A percentile compares a stretch with the other conserved stretches of the same genome.
Evolutionary conservation across 2,113 vertebrate species (phyloP).

Genomic region (Nycticryphes semicollaris): DNA sequence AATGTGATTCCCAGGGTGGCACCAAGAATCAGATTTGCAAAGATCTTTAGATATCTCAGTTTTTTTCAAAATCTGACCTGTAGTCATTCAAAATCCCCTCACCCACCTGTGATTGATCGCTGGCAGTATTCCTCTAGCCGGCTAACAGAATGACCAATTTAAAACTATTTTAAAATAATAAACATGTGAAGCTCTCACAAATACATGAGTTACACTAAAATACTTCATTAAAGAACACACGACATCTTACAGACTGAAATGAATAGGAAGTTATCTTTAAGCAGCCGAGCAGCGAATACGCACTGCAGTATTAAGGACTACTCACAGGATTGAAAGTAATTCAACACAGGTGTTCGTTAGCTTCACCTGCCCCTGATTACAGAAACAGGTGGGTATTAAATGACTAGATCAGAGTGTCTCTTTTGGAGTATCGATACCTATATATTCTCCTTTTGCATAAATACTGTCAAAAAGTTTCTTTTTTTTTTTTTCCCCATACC

Average conservation of each 20-base stretch:
- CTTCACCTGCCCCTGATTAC: background rate
- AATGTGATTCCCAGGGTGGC: background rate
- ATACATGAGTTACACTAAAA: background rate
- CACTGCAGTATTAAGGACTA: background rate
- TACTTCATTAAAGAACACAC: background rate
- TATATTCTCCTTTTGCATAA: background rate
- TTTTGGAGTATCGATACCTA: background rate
- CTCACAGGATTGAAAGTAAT: background rate
- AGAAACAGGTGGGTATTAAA: background rate
- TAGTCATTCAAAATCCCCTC: background rate
- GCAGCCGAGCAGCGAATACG: background rate
- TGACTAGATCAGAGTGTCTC: background rate
- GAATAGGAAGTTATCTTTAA: background rate
- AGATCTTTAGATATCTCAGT: background rate
- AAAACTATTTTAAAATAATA: background rate
- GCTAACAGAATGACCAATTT: background rate
- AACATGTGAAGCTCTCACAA: background rate
- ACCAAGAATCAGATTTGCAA: background rate
- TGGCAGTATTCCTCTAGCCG: background rate
- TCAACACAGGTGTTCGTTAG: background rate
- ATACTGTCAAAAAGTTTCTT: background rate
- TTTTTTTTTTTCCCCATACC: background rate
- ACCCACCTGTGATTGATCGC: background rate
- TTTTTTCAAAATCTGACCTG: background rate
- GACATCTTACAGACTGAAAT: background rate